Evolutionary conservation across 2,797 vertebrate genomes (phyloP), one percentile per base, ranked within the genome.

Genomic region (Fistularia commersonii): DNA sequence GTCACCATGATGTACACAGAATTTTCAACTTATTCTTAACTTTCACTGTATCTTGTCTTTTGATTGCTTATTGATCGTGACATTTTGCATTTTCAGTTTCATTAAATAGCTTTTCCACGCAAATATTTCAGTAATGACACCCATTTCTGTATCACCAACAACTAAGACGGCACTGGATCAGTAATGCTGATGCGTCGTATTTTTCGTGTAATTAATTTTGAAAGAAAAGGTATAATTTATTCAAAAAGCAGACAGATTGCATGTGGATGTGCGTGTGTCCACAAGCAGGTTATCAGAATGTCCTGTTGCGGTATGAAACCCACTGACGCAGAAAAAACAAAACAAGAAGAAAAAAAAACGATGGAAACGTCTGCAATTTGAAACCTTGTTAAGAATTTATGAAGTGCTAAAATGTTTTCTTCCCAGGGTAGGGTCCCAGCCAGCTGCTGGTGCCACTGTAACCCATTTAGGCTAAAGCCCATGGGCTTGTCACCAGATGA

Each of bases 311-410:
- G 53, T 57, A 49, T 54, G 53, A 74, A 74, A 83, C 82, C 83
- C 84, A 82, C 80, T 84, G 77, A 87, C 91, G 89, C 89, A 79
- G 80, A 90, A 88, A 91, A 90, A 82, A 76, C n/a, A n/a, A n/a
- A 23, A 23, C 23, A 23, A 23, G 77, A 87, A 91, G 89, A 89
- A 79, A 79, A 90, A 88, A 91, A 90, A 82, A 74, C 88, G 89
- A 72, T 82, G 90, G 90, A 93, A 93, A 92, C 72, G 41, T 88
- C 88, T 88, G 91, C 90, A 91, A 94, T 97, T 92, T 93, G 93
- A 96, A 94, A 96, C 93, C 94, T 96, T 94, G 93, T 98, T 96
- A 97, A 93, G 93, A 96, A 97, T 98, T 95, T 96, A 97, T 97
- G 94, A 96, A 96, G 94, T 95, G 94, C 93, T 98, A 95, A 98